Base-by-base conservation (phyloP, 2,113 vertebrate species). In the Aptenodytes patagonicus region DNA sequence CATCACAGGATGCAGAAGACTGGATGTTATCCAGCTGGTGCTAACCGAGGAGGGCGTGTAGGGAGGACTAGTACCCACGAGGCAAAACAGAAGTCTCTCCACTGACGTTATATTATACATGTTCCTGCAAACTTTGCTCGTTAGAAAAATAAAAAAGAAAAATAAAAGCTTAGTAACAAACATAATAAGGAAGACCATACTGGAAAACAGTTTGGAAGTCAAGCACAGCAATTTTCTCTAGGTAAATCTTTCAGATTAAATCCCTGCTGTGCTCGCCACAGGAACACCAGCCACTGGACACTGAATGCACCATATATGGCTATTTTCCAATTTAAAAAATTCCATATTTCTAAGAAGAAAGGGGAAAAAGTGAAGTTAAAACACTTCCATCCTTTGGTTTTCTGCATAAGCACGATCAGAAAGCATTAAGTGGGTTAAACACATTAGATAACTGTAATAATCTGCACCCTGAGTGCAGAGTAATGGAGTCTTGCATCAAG, bases 401-500 rank as follows among this genome's bases (percentile, higher is more conserved):
- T 44, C 34, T 60, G 68, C 80, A 22, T 25, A 55, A 76, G 90
- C 77, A 78, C 3, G 1, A 93, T 31, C 61, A 25, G 31, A 71
- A 88, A 90, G 38, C 76, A 80, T 69, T 40, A 92, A 90, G 72
- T 57, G 86, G n/a, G 96, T 92, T 96, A 95, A 97, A 60, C 36
- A 57, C 79, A 87, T 93, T 78, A 94, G 84, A 51, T 57, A 92
- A 94, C 66, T 84, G 55, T 31, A 95, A 94, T 95, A 93, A 93
- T 51, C 82, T 91, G 93, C 95, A 93, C 86, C 89, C 54, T 31
- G 65, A 69, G 64, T 81, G 75, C 54, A 78, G 78, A 95, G 90
- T 94, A 96, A 97, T 88, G 90, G 77, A 73, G 76, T 92, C 89
- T 89, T 87, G 82, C 89, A 90, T 90, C 90, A 70, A 80, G 88